Conservation (phyloP, 1,140 invertebrate species). For the Meloidogyne chitwoodi region DNA sequence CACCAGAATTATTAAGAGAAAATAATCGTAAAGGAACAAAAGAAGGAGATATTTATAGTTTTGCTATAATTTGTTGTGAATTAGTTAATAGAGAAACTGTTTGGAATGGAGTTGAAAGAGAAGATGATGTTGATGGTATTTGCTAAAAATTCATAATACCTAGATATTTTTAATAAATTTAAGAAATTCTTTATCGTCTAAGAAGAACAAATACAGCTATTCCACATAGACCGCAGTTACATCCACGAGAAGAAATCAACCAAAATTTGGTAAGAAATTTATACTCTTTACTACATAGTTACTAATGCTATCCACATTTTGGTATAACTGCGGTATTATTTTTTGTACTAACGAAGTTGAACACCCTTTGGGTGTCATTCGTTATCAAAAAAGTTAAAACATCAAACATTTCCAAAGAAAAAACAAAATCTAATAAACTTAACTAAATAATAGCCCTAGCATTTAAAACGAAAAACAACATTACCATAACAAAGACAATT, state of each 20-base stretch:
- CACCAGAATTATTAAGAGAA: conserved; percentile 79
- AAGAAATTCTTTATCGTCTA: conserved; percentile 32
- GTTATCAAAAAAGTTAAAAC: no score
- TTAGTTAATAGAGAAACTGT: conserved; percentile 64
- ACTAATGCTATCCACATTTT: no score
- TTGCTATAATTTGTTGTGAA: conserved; percentile 57
- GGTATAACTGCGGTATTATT: no score
- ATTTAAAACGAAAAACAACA: no score
- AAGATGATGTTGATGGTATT: conserved; percentile 46
- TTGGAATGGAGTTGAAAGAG: conserved; percentile 40
- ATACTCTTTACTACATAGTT: no score
- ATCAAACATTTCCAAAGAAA: no score
- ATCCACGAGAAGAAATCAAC: conserved; percentile 33
- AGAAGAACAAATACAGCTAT: conserved; percentile 24
- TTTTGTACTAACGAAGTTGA: no score
- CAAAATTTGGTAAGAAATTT: conserved; percentile 28
- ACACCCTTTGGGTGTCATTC: no score
- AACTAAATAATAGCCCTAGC: no score
- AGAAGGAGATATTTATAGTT: conserved; percentile 52
- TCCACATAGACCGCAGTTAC: conserved; percentile 28
- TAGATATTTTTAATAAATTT: conserved; percentile 2
- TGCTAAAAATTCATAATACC: neutral
- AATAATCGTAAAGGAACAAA: conserved; percentile 40
- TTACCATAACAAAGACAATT: no score
- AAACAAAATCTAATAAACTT: no score